A percentile compares a stretch with the other conserved stretches of the same genome.
Conservation (phyloP, 2,113 vertebrate species). For the Eurystomus gularis region DNA sequence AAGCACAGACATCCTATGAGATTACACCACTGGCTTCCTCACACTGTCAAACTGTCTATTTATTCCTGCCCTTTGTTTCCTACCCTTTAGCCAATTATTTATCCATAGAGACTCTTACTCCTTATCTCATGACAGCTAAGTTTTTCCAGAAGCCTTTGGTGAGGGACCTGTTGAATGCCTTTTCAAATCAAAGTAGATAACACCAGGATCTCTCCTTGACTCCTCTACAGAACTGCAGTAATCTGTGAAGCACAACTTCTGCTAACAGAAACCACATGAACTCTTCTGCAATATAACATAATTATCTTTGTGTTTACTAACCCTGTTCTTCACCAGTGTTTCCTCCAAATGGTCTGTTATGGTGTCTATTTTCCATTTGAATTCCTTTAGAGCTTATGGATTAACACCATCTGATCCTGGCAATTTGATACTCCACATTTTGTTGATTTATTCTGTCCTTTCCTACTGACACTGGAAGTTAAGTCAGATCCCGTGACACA, state of each 20-base stretch:
- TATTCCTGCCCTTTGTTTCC: slow-evolving; percentile 38
- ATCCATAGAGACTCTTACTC: not conserved
- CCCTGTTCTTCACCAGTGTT: not conserved
- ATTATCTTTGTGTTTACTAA: slow-evolving; percentile 31
- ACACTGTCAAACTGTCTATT: slow-evolving; percentile 26
- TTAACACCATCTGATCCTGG: not conserved
- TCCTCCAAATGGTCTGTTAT: not conserved
- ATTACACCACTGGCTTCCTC: not conserved
- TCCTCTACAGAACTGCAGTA: slow-evolving; percentile 4
- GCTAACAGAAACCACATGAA: slow-evolving; percentile 10
- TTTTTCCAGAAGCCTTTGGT: slow-evolving; percentile 15
- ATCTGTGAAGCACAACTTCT: not conserved
- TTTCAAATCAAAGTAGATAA: slow-evolving; percentile 29
- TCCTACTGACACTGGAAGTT: not conserved
- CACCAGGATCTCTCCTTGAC: not conserved
- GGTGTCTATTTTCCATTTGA: not conserved
- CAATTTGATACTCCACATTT: not conserved
- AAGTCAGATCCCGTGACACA: not conserved
- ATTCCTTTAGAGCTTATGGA: not conserved
- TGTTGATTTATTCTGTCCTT: not conserved
- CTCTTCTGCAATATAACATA: not conserved
- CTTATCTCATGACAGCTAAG: slow-evolving; percentile 30
- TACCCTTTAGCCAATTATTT: slow-evolving; percentile 40
- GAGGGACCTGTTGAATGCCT: slow-evolving; percentile 27
- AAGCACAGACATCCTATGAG: not conserved